phyloP scores from a whole-genome alignment of 2,797 vertebrate species.

The Oreonectes daqikongensis region DNA sequence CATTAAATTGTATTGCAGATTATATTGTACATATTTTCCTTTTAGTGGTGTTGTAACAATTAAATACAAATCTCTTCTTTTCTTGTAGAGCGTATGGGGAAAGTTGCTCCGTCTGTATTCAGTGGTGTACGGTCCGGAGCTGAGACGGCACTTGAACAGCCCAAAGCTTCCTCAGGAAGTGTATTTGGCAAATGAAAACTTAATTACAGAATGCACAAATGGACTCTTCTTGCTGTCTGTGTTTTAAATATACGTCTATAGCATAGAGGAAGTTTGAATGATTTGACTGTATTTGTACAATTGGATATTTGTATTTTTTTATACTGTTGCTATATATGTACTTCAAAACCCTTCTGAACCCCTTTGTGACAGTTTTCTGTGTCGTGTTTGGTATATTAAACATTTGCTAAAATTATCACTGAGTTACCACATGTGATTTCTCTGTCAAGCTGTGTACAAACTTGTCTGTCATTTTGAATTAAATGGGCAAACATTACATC shows the following conservation, averaged over 20 bases:
- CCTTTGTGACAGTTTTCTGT: conserved; percentile 5
- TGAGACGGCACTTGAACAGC: conserved; percentile 86
- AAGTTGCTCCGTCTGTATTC: conserved; percentile 88
- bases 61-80: neutral
- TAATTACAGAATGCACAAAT: conserved; percentile 1
- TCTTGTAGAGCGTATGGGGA: conserved; percentile 84
- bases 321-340: conserved; percentile 8
- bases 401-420: neutral
- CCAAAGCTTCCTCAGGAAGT: conserved; percentile 79
- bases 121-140: conserved; percentile 81
- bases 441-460: neutral
- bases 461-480: neutral
- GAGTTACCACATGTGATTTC: neutral
- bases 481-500: conserved; percentile 2
- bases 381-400: conserved; percentile 49
- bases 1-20: neutral
- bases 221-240: neutral
- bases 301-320: conserved; percentile 23
- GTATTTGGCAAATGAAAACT: conserved; percentile 78
- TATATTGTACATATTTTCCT: neutral
- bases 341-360: neutral
- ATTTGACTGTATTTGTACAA: neutral
- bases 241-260: neutral
- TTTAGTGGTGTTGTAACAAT: neutral
- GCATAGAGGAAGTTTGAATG: neutral